Evolutionary conservation across 2,797 vertebrate genomes (phyloP).

Genomic region (Poecilia velifera): DNA sequence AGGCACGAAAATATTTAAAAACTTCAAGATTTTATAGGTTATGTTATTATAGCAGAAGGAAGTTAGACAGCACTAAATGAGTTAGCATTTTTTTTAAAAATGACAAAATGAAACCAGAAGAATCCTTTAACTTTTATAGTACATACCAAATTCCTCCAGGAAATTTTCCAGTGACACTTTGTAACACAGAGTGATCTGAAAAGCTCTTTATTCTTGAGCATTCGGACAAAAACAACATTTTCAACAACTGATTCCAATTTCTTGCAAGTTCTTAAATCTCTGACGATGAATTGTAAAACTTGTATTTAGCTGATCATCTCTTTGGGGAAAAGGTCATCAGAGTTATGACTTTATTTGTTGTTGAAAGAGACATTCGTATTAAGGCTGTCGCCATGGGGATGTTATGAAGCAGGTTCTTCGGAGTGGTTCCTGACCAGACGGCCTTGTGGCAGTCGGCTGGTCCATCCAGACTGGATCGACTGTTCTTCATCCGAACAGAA

Average conservation of each 20-base stretch:
- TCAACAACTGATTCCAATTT: conserved; percentile 8
- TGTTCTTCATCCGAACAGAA: conserved; percentile 88
- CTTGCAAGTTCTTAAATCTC: conserved; percentile 2
- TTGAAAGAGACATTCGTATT: conserved; percentile 21
- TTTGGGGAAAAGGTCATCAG: not conserved
- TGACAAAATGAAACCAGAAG: not conserved
- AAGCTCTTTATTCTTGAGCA: conserved; percentile 29
- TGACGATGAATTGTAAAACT: conserved; percentile 11
- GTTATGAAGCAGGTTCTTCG: conserved; percentile 5
- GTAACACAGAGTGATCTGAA: not conserved
- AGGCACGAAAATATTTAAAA: not conserved
- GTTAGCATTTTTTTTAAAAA: not conserved
- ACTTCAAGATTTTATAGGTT: not conserved
- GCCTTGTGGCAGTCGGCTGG: not conserved
- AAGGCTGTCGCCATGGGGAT: not conserved
- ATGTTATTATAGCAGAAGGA: not conserved
- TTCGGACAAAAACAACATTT: conserved; percentile 15
- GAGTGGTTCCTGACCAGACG: conserved; percentile 49
- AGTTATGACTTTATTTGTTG: conserved; percentile 8
- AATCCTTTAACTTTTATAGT: not conserved
- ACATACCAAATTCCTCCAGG: not conserved
- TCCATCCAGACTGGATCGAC: not conserved
- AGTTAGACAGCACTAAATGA: not conserved
- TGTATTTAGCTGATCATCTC: not conserved
- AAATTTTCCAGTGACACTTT: not conserved